Base-by-base conservation (phyloP, 2,888 invertebrate genomes). In the Phengaris alcon region DNA sequence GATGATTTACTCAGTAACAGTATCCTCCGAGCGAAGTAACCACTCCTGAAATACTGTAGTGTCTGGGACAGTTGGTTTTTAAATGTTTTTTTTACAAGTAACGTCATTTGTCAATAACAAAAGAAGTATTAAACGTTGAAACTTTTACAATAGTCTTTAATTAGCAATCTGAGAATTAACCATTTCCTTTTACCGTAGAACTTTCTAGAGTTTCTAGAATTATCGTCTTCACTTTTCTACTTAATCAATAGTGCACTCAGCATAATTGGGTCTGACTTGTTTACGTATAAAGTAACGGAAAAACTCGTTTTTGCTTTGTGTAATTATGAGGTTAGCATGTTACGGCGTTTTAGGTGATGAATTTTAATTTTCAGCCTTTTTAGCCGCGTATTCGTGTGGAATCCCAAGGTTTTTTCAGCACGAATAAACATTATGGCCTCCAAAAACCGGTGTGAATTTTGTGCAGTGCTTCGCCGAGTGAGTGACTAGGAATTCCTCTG, bases 201-300 rank as follows among this genome's bases (percentile, higher is more conserved):
- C 35, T 64, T 64, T 12, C 35, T 35, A 64, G 15, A 57, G 10
- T 64, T 59, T 64, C 35, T 12, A 2, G 64, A 44, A 44, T 64
- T 59, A 22, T 59, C 59, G 59, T 59, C 59, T 59, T 59, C 22
- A 59, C 35, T 64, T 55, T 55, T 64, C 35, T 12, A 64, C 64
- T 64, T 64, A 64, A 59, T 59, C 59, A 59, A 44, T 52, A 52
- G 9, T 64, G 64, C 64, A 64, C 64, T 64, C 13, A 12, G 64
- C 2, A 64, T 64, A 64, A 64, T 64, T 64, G 52, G 52, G 4
- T 12, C 52, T 12, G 52, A 35, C 64, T 55, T n/a, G 55, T 55
- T 64, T 64, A 12, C 35, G 44, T 64, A 5, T 4, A 2, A 44
- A 64, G 64, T 64, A 35, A 64, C 64, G 35, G 64, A 35, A 64